Percentiles rank a stretch among this genome's conserved stretches.
phyloP scores from a whole-genome alignment of 2,888 invertebrate genomes.

The Nysson spinosus region DNA sequence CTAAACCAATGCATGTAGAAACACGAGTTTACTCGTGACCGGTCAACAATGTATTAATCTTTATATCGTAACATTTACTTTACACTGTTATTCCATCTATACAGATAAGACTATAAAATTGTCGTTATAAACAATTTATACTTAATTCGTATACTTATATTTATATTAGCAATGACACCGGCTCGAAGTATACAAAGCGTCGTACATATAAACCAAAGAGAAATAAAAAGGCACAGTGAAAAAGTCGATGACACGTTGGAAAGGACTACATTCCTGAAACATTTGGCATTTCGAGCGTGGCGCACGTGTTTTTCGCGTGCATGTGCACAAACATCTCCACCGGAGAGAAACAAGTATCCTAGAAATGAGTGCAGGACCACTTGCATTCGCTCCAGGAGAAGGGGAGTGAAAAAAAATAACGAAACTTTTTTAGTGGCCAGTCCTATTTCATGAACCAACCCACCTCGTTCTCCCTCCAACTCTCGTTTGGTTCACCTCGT shows the following conservation, averaged over 20 bases:
- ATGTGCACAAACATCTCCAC: constrained; percentile 36
- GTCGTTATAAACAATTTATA: too few relatives aligned
- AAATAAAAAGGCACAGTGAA: constrained; percentile 12
- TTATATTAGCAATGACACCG: too few relatives aligned
- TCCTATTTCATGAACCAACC: constrained; percentile 34
- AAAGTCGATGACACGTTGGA: constrained; percentile 19
- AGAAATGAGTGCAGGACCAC: constrained; percentile 7
- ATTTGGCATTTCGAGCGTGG: constrained; percentile 29
- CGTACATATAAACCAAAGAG: background rate
- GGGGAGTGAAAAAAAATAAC: constrained; percentile 7
- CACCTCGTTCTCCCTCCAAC: constrained; percentile 10
- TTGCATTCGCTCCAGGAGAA: constrained; percentile 10
- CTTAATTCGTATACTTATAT: too few relatives aligned
- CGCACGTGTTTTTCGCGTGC: constrained; percentile 26
- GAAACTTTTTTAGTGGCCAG: constrained; percentile 36
- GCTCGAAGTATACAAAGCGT: background rate
- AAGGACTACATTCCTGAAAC: constrained; percentile 6
- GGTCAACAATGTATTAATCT: too few relatives aligned
- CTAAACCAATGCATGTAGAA: too few relatives aligned
- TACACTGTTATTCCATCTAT: too few relatives aligned
- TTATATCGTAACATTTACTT: too few relatives aligned
- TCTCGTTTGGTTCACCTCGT: constrained; percentile 25
- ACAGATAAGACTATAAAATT: too few relatives aligned
- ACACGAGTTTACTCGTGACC: too few relatives aligned
- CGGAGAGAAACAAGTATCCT: constrained; percentile 18